Evolutionary conservation across 2,888 invertebrate species (phyloP).

Genomic region (Mactromeris polynyma): DNA sequence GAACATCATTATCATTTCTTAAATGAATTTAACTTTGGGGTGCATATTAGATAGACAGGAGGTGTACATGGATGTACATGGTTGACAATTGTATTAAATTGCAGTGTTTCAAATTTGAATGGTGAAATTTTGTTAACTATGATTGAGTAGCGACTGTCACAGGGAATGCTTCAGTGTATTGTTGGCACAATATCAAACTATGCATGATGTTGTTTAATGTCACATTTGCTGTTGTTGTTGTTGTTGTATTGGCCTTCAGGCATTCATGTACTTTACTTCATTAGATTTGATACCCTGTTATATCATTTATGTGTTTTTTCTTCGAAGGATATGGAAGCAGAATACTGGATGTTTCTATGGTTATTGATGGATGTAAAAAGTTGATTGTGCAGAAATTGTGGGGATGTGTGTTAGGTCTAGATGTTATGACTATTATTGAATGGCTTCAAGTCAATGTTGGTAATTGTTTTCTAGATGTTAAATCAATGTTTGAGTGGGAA

Average conservation of each 20-base stretch:
- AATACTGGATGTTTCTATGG: background rate
- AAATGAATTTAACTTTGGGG: no score
- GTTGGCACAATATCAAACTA: conserved; percentile 2
- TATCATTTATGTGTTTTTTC: background rate
- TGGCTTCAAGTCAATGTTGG: background rate
- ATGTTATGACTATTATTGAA: background rate
- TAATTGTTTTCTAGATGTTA: background rate
- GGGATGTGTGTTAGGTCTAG: no score
- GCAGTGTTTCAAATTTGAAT: background rate
- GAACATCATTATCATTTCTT: no score
- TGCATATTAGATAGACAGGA: background rate
- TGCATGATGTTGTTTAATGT: conserved; percentile 3
- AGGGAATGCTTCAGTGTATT: background rate
- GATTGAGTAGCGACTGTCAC: background rate
- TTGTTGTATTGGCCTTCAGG: background rate
- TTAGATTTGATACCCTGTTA: no score
- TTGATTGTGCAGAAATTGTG: background rate
- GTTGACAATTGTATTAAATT: background rate
- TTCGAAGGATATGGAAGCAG: background rate
- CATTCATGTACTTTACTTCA: background rate
- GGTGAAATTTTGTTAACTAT: background rate
- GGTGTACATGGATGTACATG: background rate
- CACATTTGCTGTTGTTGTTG: background rate
- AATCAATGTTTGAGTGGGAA: background rate
- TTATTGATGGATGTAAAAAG: background rate